Percentiles rank a stretch among this genome's conserved stretches.
Evolutionary conservation across 1,140 invertebrate species (phyloP).

Genomic region (Chironomus striatipennis): DNA sequence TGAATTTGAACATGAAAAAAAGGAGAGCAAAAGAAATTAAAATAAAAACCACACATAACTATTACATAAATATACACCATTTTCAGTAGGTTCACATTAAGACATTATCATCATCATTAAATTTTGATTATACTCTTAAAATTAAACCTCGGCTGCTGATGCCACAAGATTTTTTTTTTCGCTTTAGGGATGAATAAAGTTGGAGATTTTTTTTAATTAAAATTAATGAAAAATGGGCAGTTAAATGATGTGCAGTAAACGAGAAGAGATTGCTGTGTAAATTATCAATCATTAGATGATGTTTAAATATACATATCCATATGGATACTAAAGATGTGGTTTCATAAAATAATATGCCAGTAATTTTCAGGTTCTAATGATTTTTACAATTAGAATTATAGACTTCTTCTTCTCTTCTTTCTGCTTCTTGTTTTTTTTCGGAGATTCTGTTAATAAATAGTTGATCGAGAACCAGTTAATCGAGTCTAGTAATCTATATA

Average conservation of each 20-base stretch:
- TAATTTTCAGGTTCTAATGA: background rate
- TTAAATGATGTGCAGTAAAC: slow-evolving; percentile 13
- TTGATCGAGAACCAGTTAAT: no score
- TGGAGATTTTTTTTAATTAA: slow-evolving; percentile 19
- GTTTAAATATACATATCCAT: background rate
- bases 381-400: background rate
- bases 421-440: no score
- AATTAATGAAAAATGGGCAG: slow-evolving; percentile 19
- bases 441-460: no score
- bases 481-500: no score
- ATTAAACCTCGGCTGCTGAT: background rate
- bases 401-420: background rate
- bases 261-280: background rate
- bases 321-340: background rate
- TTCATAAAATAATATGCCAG: background rate
- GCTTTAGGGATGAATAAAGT: background rate
- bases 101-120: slow-evolving; percentile 24
- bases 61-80: slow-evolving; percentile 19
- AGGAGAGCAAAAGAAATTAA: no score
- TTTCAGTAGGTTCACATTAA: background rate
- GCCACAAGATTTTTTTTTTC: background rate
- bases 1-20: no score
- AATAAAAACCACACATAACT: slow-evolving; percentile 15
- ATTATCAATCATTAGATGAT: slow-evolving; percentile 24
- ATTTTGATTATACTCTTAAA: slow-evolving; percentile 8